Conservation (phyloP, 2,113 vertebrate genomes). For the Sterna hirundo region DNA sequence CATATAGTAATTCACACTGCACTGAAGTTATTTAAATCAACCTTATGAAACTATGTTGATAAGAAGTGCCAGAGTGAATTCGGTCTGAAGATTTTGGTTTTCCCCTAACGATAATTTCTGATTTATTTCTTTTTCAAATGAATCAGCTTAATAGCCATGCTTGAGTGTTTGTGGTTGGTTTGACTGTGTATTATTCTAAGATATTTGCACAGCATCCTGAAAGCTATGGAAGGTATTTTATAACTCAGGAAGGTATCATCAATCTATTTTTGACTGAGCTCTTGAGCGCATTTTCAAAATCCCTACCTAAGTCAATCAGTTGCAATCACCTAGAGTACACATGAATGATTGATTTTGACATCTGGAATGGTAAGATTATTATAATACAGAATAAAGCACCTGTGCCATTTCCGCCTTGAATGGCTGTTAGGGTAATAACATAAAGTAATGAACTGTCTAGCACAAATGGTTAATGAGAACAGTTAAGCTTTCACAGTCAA, state of each 20-base stretch:
- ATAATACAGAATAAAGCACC: background rate
- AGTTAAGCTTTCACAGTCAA: background rate
- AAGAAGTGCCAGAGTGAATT: background rate
- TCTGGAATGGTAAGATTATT: background rate
- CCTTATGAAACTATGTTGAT: background rate
- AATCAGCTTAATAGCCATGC: background rate
- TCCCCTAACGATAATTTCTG: background rate
- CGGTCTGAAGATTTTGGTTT: background rate
- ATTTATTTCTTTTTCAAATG: background rate
- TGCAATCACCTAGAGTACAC: background rate
- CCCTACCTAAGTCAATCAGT: background rate
- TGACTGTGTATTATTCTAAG: background rate
- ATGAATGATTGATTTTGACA: conserved; percentile 31
- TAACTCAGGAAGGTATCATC: background rate
- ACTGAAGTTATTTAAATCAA: background rate
- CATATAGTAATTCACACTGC: background rate
- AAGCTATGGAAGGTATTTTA: background rate
- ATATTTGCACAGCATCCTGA: background rate
- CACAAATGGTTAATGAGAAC: background rate
- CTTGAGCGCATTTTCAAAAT: conserved; percentile 15
- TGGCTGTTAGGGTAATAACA: background rate
- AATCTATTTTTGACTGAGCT: background rate
- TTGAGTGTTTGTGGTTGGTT: background rate
- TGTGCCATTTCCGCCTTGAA: background rate
- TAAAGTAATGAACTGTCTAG: background rate